Percentiles rank a stretch among this genome's conserved stretches.
phyloP scores from a whole-genome alignment of 2,113 vertebrate genomes.

The Cryptomyrus ogoouensis region DNA sequence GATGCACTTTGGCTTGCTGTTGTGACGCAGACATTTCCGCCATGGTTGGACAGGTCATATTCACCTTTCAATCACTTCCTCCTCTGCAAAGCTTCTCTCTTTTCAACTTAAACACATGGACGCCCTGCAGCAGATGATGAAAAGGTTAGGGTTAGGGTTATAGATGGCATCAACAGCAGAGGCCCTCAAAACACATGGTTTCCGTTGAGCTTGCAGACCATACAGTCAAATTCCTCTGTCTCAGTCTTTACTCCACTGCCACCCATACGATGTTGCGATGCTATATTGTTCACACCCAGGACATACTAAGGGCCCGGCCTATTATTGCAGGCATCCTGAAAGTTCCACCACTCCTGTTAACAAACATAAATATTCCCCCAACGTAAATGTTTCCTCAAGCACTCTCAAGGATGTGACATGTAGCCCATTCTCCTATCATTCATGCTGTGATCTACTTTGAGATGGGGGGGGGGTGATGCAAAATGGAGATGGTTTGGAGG shows the following conservation, averaged over 20 bases:
- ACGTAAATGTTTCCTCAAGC: not conserved
- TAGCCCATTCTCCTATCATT: not conserved
- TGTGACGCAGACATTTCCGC: not conserved
- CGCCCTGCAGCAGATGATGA: not conserved
- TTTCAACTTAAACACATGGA: not conserved
- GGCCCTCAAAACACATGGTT: not conserved
- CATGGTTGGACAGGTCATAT: not conserved
- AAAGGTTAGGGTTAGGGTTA: not conserved
- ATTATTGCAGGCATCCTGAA: not conserved
- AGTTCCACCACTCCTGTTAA: not conserved
- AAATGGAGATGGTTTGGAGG: not conserved
- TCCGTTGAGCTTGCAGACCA: not conserved
- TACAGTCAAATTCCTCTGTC: not conserved
- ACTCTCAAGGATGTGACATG: not conserved
- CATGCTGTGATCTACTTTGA: not conserved
- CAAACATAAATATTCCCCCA: not conserved
- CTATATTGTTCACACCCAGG: not conserved
- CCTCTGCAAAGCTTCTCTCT: not conserved
- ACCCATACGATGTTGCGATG: not conserved
- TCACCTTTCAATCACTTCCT: not conserved
- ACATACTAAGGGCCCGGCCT: not conserved
- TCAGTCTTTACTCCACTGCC: not conserved
- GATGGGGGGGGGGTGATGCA: not conserved
- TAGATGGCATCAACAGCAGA: not conserved
- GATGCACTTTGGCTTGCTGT: slow-evolving; percentile 2